A percentile compares a stretch with the other conserved stretches of the same genome.
phyloP scores from a whole-genome alignment of 2,113 vertebrate species.

The Limnothrissa miodon region DNA sequence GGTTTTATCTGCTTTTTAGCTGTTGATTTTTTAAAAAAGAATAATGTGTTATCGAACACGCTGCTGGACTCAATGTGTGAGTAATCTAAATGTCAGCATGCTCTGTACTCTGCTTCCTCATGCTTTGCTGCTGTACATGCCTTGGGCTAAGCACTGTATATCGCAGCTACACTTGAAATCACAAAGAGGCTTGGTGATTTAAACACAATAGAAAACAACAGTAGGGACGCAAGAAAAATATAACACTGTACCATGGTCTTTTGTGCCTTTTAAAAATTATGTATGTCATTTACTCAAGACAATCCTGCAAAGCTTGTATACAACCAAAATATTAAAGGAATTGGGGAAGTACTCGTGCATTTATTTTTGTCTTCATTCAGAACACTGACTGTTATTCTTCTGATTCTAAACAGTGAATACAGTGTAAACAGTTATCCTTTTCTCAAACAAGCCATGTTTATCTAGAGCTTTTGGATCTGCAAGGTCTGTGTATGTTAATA shows the following conservation, averaged over 20 bases:
- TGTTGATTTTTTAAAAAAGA: conserved; percentile 55
- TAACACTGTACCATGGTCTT: conserved; percentile 78
- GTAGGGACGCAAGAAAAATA: conserved; percentile 20
- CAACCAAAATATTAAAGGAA: conserved; percentile 84
- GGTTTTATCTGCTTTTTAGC: conserved; percentile 35
- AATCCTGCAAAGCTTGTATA: conserved; percentile 82
- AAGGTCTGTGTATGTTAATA: not conserved
- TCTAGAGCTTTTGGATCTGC: not conserved
- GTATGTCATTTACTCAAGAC: conserved; percentile 79
- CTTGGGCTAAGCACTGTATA: conserved; percentile 78
- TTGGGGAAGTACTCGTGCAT: conserved; percentile 41
- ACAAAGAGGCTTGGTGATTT: conserved; percentile 54
- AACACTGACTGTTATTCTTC: not conserved
- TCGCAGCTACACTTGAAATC: conserved; percentile 82
- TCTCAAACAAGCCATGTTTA: not conserved
- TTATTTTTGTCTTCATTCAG: not conserved
- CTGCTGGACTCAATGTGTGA: conserved; percentile 41
- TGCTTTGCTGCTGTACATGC: conserved; percentile 69
- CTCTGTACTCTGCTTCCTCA: conserved; percentile 69
- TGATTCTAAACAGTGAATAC: not conserved
- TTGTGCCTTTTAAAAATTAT: conserved; percentile 85
- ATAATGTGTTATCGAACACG: conserved; percentile 35
- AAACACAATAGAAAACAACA: conserved; percentile 49
- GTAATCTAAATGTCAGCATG: conserved; percentile 70
- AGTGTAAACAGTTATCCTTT: not conserved